phyloP scores from a whole-genome alignment of 2,888 invertebrate genomes.

The Drosophila seclusa region DNA sequence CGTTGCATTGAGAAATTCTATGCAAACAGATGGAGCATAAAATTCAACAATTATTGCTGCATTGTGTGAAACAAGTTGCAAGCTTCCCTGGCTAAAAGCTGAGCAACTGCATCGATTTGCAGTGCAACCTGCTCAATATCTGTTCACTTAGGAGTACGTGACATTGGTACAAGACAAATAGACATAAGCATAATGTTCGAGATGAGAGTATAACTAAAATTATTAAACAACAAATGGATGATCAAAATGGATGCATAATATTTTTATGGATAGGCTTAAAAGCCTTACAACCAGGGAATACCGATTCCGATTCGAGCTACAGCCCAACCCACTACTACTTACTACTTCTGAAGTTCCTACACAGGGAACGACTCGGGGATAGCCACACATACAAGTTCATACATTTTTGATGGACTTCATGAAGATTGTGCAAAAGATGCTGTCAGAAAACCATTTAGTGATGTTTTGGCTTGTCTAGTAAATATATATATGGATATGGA shows the following conservation, averaged over 20 bases:
- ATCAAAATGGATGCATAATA: background rate
- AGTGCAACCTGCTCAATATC: background rate
- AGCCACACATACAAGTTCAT: background rate
- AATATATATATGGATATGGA: background rate
- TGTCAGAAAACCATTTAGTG: background rate
- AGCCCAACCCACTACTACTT: background rate
- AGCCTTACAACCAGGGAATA: background rate
- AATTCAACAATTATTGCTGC: background rate
- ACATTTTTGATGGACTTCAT: background rate
- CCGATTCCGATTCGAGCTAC: background rate
- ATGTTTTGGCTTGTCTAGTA: background rate
- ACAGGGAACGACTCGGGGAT: background rate
- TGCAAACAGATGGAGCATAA: background rate
- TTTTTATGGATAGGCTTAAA: background rate
- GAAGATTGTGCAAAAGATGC: background rate
- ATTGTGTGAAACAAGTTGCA: conserved; percentile 3
- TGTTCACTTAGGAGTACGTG: background rate
- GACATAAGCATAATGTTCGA: background rate
- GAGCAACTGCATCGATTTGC: background rate
- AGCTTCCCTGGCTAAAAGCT: background rate
- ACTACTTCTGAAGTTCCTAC: background rate
- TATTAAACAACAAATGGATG: background rate
- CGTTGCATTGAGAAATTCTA: conserved; percentile 7
- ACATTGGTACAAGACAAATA: too few species aligned
- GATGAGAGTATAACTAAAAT: background rate